Evolutionary conservation across 2,888 invertebrate genomes (phyloP).

Genomic region (Eupithecia vulgata): DNA sequence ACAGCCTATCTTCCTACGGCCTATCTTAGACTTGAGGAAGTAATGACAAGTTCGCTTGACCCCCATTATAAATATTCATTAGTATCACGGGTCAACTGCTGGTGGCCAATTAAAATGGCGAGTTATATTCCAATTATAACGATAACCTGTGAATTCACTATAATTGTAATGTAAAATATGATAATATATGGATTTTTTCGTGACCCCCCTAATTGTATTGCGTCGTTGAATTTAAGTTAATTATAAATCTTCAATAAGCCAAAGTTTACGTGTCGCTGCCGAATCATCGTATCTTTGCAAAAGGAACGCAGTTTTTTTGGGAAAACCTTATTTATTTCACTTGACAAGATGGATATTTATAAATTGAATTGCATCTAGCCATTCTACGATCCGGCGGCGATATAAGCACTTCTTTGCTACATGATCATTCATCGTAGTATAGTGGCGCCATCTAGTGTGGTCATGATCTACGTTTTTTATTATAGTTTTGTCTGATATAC

Average conservation of each 20-base stretch:
- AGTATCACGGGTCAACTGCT: slow-evolving; percentile 23
- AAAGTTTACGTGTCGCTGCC: too few species aligned
- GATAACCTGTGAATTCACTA: slow-evolving; percentile 10
- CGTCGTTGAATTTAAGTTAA: slow-evolving; percentile 1
- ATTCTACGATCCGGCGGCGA: too few species aligned
- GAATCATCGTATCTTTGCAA: too few species aligned
- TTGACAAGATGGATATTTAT: too few species aligned
- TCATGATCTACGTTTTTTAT: neutral
- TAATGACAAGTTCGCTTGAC: slow-evolving; percentile 3
- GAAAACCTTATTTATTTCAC: too few species aligned
- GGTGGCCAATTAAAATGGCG: slow-evolving; percentile 26
- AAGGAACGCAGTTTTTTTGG: too few species aligned
- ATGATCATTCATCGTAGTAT: neutral
- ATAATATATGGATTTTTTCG: neutral
- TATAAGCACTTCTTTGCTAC: neutral
- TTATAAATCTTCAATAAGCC: too few species aligned
- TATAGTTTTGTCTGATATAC: neutral
- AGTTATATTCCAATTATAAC: slow-evolving; percentile 2
- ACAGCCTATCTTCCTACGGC: too few species aligned
- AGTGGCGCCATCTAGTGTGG: slow-evolving; percentile 2
- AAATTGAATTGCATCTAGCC: too few species aligned
- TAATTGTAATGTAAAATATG: neutral
- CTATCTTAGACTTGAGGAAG: too few species aligned
- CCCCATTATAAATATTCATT: slow-evolving; percentile 14
- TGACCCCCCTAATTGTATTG: neutral